A percentile compares a stretch with the other conserved stretches of the same genome.
Evolutionary conservation across 2,797 vertebrate species (phyloP).

Genomic region (Lepilemur ruficaudatus): DNA sequence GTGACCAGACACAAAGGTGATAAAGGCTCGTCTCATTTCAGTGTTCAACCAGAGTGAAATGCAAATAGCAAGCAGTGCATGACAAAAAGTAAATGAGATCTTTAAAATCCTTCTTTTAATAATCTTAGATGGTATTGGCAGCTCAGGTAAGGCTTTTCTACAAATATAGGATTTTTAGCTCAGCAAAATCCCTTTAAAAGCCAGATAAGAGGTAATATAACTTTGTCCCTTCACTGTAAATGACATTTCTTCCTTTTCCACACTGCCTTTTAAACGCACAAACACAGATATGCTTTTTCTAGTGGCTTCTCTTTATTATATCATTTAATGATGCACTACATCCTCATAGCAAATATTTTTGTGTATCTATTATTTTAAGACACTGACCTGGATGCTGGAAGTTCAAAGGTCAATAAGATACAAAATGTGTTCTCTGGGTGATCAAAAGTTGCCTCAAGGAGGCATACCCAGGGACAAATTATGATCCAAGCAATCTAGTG

Average conservation of each 20-base stretch:
- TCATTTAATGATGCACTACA: background rate
- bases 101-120: slow-evolving; percentile 67
- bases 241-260: background rate
- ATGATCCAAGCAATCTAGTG: background rate
- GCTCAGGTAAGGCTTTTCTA: slow-evolving; percentile 50
- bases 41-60: slow-evolving; percentile 57
- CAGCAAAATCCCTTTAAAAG: slow-evolving; percentile 58
- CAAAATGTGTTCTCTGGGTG: background rate
- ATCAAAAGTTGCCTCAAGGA: background rate
- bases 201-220: slow-evolving; percentile 40
- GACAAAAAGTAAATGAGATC: slow-evolving; percentile 71
- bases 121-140: slow-evolving; percentile 46
- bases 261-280: background rate
- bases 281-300: background rate
- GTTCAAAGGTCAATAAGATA: slow-evolving; percentile 3
- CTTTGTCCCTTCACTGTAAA: slow-evolving; percentile 1
- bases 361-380: background rate
- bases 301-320: background rate
- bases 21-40: slow-evolving; percentile 68
- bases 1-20: slow-evolving; percentile 76
- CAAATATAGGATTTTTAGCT: slow-evolving; percentile 55
- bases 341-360: background rate
- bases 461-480: background rate
- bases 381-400: background rate
- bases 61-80: slow-evolving; percentile 68